Evolutionary conservation across 1,140 invertebrate genomes (phyloP).

Genomic region (Dryas iulia): DNA sequence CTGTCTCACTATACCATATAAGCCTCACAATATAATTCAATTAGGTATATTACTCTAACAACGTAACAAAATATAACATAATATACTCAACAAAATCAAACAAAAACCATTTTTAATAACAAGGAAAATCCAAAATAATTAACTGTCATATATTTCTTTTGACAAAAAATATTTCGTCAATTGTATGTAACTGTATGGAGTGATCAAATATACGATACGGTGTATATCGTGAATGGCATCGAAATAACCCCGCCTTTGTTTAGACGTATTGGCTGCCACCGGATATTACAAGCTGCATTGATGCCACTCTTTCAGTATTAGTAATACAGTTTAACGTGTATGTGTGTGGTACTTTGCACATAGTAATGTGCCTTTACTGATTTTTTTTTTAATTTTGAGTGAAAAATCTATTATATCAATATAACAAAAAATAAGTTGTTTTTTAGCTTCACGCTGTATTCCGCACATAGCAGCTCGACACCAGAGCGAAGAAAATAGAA

Average conservation of each 20-base stretch:
- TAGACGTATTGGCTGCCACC: constrained; percentile 28
- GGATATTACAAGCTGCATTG: constrained; percentile 33
- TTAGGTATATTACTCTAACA: too few relatives aligned
- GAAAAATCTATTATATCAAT: too few relatives aligned
- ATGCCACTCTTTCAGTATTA: not conserved
- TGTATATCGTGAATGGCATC: not conserved
- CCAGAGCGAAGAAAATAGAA: too few relatives aligned
- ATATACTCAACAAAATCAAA: too few relatives aligned
- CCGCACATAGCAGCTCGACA: too few relatives aligned
- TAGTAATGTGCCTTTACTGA: too few relatives aligned
- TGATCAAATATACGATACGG: not conserved
- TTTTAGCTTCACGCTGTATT: too few relatives aligned
- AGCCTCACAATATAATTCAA: too few relatives aligned
- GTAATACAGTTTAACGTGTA: not conserved
- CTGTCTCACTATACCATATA: too few relatives aligned
- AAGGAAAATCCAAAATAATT: not conserved
- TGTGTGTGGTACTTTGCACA: not conserved
- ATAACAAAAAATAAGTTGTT: too few relatives aligned
- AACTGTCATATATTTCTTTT: not conserved
- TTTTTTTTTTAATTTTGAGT: too few relatives aligned
- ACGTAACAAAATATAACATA: too few relatives aligned
- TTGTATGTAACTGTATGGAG: not conserved
- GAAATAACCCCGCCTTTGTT: constrained; percentile 26
- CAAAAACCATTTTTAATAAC: not conserved
- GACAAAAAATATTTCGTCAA: not conserved